These are phyloP conservation scores for Delphinus delphis DNA, from an alignment of 2,113 vertebrate genomes.

Conservation along the genomic window DNA sequence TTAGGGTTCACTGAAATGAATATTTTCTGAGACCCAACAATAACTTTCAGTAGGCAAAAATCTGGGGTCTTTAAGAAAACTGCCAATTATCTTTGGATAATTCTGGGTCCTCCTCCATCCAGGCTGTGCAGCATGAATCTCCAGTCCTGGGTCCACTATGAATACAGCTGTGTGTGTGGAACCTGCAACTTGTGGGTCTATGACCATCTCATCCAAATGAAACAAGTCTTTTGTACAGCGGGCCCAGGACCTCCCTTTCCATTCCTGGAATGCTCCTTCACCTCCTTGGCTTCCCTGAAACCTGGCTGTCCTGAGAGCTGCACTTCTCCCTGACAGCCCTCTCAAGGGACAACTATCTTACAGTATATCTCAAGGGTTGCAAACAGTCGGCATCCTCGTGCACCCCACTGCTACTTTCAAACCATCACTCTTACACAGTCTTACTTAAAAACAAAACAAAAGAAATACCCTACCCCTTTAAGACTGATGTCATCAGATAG, in stretches of 20 bases:
- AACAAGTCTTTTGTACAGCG: neutral
- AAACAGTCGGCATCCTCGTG: fast-evolving
- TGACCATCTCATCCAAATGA: fast-evolving
- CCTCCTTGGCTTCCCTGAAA: neutral
- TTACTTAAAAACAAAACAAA: neutral
- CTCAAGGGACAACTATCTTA: too few species aligned
- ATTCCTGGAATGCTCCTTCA: fast-evolving
- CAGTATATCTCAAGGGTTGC: fast-evolving
- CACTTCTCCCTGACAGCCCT: neutral
- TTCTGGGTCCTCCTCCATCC: neutral
- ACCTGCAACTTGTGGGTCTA: fast-evolving
- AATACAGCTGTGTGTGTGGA: neutral
- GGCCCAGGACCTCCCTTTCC: neutral
- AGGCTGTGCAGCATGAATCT: fast-evolving
- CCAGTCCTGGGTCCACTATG: fast-evolving
- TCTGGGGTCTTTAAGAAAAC: neutral
- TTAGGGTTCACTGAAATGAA: neutral
- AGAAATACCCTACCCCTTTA: neutral
- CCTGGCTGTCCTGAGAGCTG: neutral
- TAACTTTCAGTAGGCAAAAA: neutral
- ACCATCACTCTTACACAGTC: too few species aligned
- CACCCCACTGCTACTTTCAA: neutral
- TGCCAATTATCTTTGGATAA: neutral
- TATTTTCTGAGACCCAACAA: neutral
- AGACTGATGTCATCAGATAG: neutral